These are phyloP conservation scores for Drosophila tropicalis DNA, from an alignment of 1,140 invertebrate genomes.

Conservation along the genomic window DNA sequence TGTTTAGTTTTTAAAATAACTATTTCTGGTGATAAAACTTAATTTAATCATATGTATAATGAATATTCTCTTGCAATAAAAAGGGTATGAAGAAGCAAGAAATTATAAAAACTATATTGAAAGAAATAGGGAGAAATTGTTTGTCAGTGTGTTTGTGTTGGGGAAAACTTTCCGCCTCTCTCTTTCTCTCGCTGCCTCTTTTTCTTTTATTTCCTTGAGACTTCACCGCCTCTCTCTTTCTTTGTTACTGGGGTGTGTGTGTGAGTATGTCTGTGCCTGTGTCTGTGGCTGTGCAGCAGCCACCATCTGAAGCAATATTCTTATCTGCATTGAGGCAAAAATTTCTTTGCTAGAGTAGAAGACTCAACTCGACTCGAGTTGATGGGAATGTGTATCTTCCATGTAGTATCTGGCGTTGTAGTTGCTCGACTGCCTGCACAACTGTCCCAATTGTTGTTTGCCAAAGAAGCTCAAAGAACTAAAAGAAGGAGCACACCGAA, in stretches of 20 bases:
- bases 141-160: constrained; percentile 59
- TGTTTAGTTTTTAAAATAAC: too few species aligned
- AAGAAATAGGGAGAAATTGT: constrained; percentile 26
- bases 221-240: neutral
- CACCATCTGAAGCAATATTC: constrained; percentile 62
- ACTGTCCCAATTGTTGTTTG: constrained; percentile 69
- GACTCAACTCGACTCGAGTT: neutral
- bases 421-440: constrained; percentile 47
- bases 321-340: constrained; percentile 74
- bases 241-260: constrained; percentile 1
- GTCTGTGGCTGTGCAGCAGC: constrained; percentile 40
- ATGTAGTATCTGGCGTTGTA: constrained; percentile 26
- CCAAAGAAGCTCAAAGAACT: constrained; percentile 48
- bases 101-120: constrained; percentile 36
- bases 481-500: constrained; percentile 18
- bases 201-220: neutral
- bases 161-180: constrained; percentile 45
- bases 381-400: neutral
- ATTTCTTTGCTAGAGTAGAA: constrained; percentile 24
- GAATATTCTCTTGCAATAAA: neutral
- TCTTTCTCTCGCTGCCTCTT: constrained; percentile 1
- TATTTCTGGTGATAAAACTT: too few species aligned
- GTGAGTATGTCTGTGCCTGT: constrained; percentile 14
- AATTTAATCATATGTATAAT: too few species aligned
- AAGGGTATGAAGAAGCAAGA: constrained; percentile 13